phyloP scores from a whole-genome alignment of 2,888 invertebrate species.

The Volucella inanis region DNA sequence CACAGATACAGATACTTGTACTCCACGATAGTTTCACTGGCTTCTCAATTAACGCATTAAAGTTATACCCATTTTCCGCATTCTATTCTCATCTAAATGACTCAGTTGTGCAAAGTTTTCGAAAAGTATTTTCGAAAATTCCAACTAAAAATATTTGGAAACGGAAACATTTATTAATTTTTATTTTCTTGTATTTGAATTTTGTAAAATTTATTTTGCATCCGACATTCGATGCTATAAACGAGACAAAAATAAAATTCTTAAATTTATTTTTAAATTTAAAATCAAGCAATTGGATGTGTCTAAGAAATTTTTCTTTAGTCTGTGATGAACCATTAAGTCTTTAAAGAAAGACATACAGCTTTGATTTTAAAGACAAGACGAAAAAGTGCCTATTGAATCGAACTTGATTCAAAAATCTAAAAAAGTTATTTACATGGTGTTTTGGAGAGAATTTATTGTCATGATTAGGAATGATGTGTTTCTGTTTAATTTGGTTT shows the following conservation, averaged over 20 bases:
- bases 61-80: conserved; percentile 29
- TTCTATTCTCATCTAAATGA: conserved; percentile 42
- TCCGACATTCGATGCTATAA: not conserved
- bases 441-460: conserved; percentile 12
- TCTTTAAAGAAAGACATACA: too few species aligned
- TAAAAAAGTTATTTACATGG: conserved; percentile 2
- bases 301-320: too few species aligned
- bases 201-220: not conserved
- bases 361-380: too few species aligned
- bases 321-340: too few species aligned
- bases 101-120: conserved; percentile 36
- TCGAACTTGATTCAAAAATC: too few species aligned
- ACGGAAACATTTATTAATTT: not conserved
- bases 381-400: too few species aligned
- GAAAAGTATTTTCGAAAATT: conserved; percentile 2
- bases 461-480: not conserved
- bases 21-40: conserved; percentile 37
- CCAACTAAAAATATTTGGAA: not conserved
- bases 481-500: conserved; percentile 12
- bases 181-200: not conserved
- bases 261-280: too few species aligned
- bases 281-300: too few species aligned
- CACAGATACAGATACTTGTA: too few species aligned
- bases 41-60: conserved; percentile 33
- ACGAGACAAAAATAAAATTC: too few species aligned